A percentile compares a stretch with the other conserved stretches of the same genome.
These are phyloP conservation scores for Pimephales promelas DNA, from an alignment of 2,113 vertebrate species.

Conservation along the genomic window DNA sequence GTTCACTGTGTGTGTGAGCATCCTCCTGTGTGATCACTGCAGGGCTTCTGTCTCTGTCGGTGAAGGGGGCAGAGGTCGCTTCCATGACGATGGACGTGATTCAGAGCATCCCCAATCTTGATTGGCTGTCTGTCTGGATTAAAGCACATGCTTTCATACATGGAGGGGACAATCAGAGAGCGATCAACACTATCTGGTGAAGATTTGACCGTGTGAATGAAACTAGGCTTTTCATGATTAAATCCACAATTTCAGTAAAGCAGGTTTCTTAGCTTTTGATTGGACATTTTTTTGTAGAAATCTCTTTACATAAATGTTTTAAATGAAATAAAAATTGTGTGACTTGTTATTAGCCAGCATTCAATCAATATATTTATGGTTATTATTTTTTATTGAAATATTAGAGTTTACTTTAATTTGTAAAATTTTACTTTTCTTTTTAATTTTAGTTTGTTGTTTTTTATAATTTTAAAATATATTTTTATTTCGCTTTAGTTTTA, in stretches of 20 bases:
- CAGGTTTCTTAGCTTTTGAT: too few relatives aligned
- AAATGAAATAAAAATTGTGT: neutral
- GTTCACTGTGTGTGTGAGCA: neutral
- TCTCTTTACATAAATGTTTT: neutral
- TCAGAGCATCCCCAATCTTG: constrained; percentile 94
- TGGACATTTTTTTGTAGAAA: neutral
- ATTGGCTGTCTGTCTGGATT: constrained; percentile 98
- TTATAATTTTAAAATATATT: neutral
- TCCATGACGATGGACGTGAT: constrained; percentile 98
- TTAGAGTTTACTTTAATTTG: neutral
- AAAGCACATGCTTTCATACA: constrained; percentile 97
- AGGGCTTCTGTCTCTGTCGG: constrained; percentile 95
- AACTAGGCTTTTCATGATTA: neutral
- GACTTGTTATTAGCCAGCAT: neutral
- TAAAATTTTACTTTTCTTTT: neutral
- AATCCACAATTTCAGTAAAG: too few relatives aligned
- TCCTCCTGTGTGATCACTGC: neutral
- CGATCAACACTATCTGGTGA: constrained; percentile 98
- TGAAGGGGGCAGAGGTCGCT: constrained; percentile 96
- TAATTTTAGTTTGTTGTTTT: neutral
- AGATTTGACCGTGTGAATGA: constrained; percentile 37
- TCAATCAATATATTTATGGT: neutral
- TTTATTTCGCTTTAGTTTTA: neutral
- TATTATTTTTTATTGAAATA: neutral
- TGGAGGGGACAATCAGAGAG: constrained; percentile 92